Percentiles rank a stretch among this genome's conserved stretches.
phyloP scores from a whole-genome alignment of 2,113 vertebrate species.

The Archocentrus centrarchus region DNA sequence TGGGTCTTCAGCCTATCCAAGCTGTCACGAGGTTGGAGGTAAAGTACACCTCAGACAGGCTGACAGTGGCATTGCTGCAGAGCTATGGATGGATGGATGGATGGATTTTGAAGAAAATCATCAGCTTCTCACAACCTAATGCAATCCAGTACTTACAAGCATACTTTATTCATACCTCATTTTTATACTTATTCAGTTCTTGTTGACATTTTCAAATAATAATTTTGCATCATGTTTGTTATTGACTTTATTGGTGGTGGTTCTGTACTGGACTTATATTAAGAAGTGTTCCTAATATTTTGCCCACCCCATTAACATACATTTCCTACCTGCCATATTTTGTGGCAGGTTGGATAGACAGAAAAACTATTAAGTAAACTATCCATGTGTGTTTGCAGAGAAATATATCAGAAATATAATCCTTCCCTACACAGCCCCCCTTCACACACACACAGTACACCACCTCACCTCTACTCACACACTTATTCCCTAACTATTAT shows the following conservation, averaged over 20 bases:
- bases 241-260: rapidly evolving
- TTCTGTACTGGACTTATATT: neutral
- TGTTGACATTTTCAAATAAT: too few relatives aligned
- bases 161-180: too few relatives aligned
- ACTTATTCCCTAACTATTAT: conserved; percentile 54
- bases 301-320: neutral
- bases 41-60: too few relatives aligned
- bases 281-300: neutral
- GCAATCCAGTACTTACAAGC: too few relatives aligned
- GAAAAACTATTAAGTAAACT: neutral
- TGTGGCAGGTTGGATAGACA: neutral
- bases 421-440: neutral
- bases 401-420: neutral
- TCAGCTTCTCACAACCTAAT: too few relatives aligned
- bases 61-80: too few relatives aligned
- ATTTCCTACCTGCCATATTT: neutral
- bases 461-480: neutral
- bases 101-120: too few relatives aligned
- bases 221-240: neutral
- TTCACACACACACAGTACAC: neutral
- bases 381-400: neutral
- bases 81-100: too few relatives aligned
- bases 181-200: too few relatives aligned
- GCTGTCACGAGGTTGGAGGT: too few relatives aligned
- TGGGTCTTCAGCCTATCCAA: too few relatives aligned